Conservation (phyloP, 2,113 vertebrate species). For the Tenrec ecaudatus region DNA sequence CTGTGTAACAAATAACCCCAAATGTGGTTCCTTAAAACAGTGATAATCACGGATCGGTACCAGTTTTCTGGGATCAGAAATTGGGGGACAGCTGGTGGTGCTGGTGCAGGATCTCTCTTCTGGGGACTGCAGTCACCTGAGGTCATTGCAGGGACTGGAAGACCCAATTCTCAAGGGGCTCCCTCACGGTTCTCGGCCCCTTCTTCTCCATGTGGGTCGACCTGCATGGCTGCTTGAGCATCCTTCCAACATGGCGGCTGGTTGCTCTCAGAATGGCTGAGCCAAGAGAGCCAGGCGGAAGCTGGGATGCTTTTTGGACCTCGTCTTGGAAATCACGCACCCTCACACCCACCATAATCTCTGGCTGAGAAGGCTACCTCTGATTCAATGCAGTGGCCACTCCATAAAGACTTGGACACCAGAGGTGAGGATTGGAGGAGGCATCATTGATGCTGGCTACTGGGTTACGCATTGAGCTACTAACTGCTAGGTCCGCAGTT, state of each 20-base stretch:
- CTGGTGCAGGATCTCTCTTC: no score
- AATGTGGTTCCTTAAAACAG: background rate
- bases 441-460: background rate
- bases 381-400: accelerated
- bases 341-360: accelerated
- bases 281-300: background rate
- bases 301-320: accelerated
- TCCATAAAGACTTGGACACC: accelerated
- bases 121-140: background rate
- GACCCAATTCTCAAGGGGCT: background rate
- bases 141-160: background rate
- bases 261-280: no score
- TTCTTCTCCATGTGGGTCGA: background rate
- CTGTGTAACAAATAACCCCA: background rate
- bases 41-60: background rate
- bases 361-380: accelerated
- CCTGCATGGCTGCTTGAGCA: background rate
- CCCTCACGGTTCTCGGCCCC: background rate
- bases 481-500: no score
- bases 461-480: no score
- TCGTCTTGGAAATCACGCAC: background rate
- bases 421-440: accelerated
- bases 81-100: background rate
- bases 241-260: background rate
- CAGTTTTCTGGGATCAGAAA: background rate